phyloP scores from a whole-genome alignment of 2,797 vertebrate genomes.

The Sebastes taczanowskii region DNA sequence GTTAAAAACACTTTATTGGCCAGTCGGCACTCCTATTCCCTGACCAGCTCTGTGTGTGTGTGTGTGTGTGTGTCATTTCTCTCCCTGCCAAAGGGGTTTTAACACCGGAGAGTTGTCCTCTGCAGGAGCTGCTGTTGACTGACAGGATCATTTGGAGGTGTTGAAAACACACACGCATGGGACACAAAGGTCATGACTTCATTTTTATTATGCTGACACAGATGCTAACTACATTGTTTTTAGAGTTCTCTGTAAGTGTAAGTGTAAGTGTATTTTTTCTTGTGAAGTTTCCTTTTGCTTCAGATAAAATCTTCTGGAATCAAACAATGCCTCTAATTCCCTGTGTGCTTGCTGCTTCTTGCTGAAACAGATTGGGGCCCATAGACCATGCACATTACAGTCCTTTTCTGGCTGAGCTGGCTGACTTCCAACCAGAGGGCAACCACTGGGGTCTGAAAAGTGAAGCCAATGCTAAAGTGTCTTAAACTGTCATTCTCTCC shows the following conservation, averaged over 20 bases:
- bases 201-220: slow-evolving; percentile 24
- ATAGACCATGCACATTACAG: too few species aligned
- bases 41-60: neutral
- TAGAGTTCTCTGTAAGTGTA: neutral
- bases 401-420: too few species aligned
- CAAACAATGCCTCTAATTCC: neutral
- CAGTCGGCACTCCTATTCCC: slow-evolving; percentile 34
- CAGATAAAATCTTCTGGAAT: neutral
- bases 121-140: slow-evolving; percentile 65
- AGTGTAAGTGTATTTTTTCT: neutral
- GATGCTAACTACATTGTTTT: neutral
- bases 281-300: neutral
- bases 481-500: rapidly evolving
- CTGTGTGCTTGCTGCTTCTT: too few species aligned
- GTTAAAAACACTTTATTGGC: slow-evolving; percentile 46
- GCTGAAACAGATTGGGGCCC: too few species aligned
- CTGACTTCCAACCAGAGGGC: too few species aligned
- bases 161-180: slow-evolving; percentile 21
- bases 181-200: neutral
- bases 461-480: too few species aligned
- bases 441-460: too few species aligned
- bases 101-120: slow-evolving; percentile 47
- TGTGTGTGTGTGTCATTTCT: neutral
- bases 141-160: slow-evolving; percentile 71
- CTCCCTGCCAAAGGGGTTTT: slow-evolving; percentile 31